Evolutionary conservation across 2,113 vertebrate species (phyloP), one percentile per base, ranked within the genome.

Genomic region (Quiscalus mexicanus): DNA sequence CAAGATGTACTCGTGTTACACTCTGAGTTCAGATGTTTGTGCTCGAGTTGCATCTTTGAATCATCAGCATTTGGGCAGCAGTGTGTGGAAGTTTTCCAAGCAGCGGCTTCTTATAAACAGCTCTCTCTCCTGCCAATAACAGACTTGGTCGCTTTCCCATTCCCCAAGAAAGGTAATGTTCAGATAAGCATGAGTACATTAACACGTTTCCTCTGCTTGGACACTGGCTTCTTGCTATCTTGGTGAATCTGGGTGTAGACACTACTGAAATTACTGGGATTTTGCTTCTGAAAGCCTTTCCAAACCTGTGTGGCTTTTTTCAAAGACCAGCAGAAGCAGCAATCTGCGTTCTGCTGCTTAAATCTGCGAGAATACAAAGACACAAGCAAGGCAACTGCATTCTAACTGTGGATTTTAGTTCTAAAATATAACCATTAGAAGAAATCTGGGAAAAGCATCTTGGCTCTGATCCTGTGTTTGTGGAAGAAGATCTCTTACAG

Each of bases 131-230:
- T 95, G 94, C 90, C 92, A 92, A 22, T 77, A 44, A 35, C 79
- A 88, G 75, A 24, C 88, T 93, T 80, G 85, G 81, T 76, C 21
- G 62, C 76, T 58, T 62, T 93, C 73, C 94, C 55, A 5, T 93
- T 96, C 94, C 88, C 90, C 90, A 92, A 92, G 95, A 93, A 97
- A 93, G 90, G 90, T 95, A 93, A 89, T 93, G 90, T 84, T 96
- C 75, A 86, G 90, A 92, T 95, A 76, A 92, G 93, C 28, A 0
- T 16, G 22, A 95, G 50, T 42, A 19, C 35, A 11, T 76, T 44
- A 80, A 53, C n/a, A 25, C 30, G 16, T 58, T 87, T 93, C 50
- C 59, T 90, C 49, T 90, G 73, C 63, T 65, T 88, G 79, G 83
- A 70, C 37, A 39, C 69, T 88, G 59, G 3, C 56, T 88, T 83